Conservation (phyloP, 2,888 invertebrate species). For the Romanomermis culicivorax region DNA sequence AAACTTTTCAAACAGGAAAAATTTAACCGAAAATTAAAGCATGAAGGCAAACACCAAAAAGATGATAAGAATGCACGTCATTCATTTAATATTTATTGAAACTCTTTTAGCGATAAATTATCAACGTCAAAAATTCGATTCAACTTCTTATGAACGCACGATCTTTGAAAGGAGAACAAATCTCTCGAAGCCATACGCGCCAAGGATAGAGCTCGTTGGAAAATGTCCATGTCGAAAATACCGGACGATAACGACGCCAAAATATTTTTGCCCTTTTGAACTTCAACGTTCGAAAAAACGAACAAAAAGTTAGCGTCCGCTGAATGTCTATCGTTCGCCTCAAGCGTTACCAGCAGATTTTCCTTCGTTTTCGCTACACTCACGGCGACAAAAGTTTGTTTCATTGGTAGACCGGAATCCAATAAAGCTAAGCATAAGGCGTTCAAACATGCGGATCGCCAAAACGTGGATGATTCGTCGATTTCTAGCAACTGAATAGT, state of each 20-base stretch:
- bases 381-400: constrained; percentile 1
- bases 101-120: no score
- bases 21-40: no score
- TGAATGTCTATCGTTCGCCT: background rate
- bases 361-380: background rate
- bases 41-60: no score
- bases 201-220: background rate
- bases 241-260: background rate
- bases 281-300: background rate
- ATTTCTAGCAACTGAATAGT: background rate
- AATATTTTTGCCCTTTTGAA: background rate
- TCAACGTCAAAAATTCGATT: no score
- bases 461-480: background rate
- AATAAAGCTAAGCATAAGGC: constrained; percentile 5
- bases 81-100: no score
- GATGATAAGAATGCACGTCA: no score
- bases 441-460: background rate
- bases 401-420: constrained; percentile 9
- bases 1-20: no score
- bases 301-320: background rate
- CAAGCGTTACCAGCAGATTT: background rate
- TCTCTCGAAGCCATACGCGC: background rate
- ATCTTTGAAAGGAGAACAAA: background rate
- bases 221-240: background rate
- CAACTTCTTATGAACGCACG: background rate